These are phyloP conservation scores for Gonatopus flavifemur DNA, from an alignment of 1,140 invertebrate species.

Conservation along the genomic window DNA sequence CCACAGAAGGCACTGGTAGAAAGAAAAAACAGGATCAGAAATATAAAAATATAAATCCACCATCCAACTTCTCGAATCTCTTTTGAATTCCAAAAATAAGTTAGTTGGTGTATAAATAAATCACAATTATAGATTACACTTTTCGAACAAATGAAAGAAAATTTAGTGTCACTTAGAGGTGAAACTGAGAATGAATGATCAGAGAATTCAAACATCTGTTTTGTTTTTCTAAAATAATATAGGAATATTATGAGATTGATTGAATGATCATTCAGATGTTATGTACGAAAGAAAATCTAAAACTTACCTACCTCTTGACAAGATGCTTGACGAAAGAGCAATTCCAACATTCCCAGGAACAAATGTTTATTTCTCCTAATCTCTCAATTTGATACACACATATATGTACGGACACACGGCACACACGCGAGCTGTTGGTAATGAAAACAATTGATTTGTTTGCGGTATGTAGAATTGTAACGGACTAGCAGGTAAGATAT, in stretches of 20 bases:
- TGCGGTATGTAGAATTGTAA: too few species aligned
- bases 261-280: not conserved
- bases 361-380: slow-evolving; percentile 12
- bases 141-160: too few species aligned
- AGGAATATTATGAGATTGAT: not conserved
- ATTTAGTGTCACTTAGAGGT: not conserved
- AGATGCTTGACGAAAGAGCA: slow-evolving; percentile 42
- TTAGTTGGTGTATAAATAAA: too few species aligned
- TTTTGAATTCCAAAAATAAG: too few species aligned
- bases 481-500: too few species aligned
- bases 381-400: not conserved
- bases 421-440: not conserved
- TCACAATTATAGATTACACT: too few species aligned
- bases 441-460: too few species aligned
- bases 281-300: slow-evolving; percentile 12
- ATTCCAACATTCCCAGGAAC: slow-evolving; percentile 52
- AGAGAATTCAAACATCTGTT: not conserved
- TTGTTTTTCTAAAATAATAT: not conserved
- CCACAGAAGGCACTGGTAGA: too few species aligned
- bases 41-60: too few species aligned
- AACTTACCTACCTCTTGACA: slow-evolving; percentile 56
- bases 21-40: too few species aligned
- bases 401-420: not conserved
- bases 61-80: too few species aligned
- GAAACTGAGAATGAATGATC: not conserved